Conservation (phyloP, 2,888 invertebrate species). For the Dorcus hopei region DNA sequence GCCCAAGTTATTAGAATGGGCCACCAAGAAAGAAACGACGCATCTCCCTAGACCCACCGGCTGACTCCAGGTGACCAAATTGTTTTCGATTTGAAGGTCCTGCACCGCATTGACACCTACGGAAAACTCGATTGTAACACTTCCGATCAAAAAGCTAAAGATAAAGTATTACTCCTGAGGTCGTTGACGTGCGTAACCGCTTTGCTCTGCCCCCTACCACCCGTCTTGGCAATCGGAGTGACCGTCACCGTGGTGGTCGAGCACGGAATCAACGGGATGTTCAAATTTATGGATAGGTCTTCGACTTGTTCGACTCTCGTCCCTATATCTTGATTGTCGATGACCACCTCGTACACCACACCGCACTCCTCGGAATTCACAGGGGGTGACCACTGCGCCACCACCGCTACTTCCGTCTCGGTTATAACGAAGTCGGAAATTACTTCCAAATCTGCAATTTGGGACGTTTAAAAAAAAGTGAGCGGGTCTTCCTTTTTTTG, state of each 20-base stretch:
- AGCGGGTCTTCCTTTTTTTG: background rate
- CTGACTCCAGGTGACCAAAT: slow-evolving; percentile 1
- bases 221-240: slow-evolving; percentile 11
- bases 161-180: background rate
- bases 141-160: background rate
- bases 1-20: background rate
- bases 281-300: slow-evolving; percentile 1
- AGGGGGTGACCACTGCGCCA: slow-evolving; percentile 11
- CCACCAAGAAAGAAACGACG: background rate
- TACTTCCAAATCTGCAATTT: slow-evolving; percentile 10
- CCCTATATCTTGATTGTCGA: slow-evolving; percentile 10
- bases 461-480: background rate
- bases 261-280: slow-evolving; percentile 9
- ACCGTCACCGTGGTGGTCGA: slow-evolving; percentile 10
- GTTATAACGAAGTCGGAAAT: slow-evolving; percentile 3
- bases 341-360: slow-evolving; percentile 11
- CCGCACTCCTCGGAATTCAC: slow-evolving; percentile 16
- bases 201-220: background rate
- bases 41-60: slow-evolving; percentile 7
- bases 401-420: background rate
- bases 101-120: slow-evolving; percentile 1
- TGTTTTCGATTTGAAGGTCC: background rate
- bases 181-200: background rate
- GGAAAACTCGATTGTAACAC: background rate
- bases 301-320: background rate